phyloP scores from a whole-genome alignment of 2,797 vertebrate species.

The Phalloptychus januarius region DNA sequence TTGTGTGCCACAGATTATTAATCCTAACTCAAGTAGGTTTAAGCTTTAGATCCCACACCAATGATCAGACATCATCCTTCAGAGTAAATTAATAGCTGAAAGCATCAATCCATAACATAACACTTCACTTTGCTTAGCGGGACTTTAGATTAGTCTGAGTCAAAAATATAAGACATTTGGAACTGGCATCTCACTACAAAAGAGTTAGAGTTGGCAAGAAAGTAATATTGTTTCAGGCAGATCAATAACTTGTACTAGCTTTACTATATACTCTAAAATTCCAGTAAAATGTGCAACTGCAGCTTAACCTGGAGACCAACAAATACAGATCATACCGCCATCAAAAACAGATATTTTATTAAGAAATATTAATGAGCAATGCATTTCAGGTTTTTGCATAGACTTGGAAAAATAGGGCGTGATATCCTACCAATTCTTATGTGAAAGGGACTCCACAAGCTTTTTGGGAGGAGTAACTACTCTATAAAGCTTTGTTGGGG shows the following conservation, averaged over 20 bases:
- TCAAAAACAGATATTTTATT: neutral
- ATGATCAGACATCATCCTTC: too few species aligned
- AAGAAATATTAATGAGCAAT: neutral
- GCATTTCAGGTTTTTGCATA: neutral
- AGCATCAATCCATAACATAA: neutral
- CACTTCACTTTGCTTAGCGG: neutral
- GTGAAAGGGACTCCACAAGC: neutral
- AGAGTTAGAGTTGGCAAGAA: neutral
- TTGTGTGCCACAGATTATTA: too few species aligned
- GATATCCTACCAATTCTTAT: neutral
- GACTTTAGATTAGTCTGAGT: neutral
- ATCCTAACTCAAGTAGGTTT: too few species aligned
- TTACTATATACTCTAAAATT: neutral
- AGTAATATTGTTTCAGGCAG: neutral
- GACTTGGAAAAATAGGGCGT: neutral
- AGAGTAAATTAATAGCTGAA: neutral
- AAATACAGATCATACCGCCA: neutral
- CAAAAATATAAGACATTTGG: neutral
- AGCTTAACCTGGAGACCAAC: neutral
- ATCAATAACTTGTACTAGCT: neutral
- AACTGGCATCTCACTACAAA: neutral
- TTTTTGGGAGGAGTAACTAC: neutral
- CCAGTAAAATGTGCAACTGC: neutral
- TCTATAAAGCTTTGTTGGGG: neutral
- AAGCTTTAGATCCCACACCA: too few species aligned